Conservation (phyloP, 2,888 invertebrate species). For the Resseliella maxima region DNA sequence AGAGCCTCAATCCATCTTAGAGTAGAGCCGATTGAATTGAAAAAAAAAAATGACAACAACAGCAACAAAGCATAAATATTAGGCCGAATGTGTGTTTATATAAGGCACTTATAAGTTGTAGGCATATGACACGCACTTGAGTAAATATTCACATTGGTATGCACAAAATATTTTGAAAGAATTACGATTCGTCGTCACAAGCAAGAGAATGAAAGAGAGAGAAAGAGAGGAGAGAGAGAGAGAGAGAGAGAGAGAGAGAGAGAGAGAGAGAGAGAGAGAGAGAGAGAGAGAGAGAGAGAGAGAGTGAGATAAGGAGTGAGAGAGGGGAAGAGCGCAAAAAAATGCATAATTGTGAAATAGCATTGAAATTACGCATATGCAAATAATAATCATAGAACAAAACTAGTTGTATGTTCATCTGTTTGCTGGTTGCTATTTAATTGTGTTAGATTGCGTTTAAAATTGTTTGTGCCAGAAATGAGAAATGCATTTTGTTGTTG, state of each 20-base stretch:
- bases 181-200: not conserved
- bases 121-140: constrained; percentile 10
- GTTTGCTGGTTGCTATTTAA: not conserved
- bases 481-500: not conserved
- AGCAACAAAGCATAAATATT: not conserved
- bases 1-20: not conserved
- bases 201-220: too few relatives aligned
- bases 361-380: not conserved
- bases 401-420: not conserved
- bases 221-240: too few relatives aligned
- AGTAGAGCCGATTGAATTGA: not conserved
- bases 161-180: constrained; percentile 51
- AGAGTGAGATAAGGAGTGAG: too few relatives aligned
- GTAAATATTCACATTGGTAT: constrained; percentile 49
- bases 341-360: constrained; percentile 34
- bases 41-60: not conserved
- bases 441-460: not conserved
- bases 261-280: too few relatives aligned
- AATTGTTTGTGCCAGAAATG: not conserved
- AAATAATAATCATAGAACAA: not conserved
- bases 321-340: not conserved
- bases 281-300: too few relatives aligned
- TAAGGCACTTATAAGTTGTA: constrained; percentile 8
- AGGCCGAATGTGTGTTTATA: constrained; percentile 29
- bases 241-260: too few relatives aligned